phyloP scores from a whole-genome alignment of 2,113 vertebrate species.

The Centropus unirufus region DNA sequence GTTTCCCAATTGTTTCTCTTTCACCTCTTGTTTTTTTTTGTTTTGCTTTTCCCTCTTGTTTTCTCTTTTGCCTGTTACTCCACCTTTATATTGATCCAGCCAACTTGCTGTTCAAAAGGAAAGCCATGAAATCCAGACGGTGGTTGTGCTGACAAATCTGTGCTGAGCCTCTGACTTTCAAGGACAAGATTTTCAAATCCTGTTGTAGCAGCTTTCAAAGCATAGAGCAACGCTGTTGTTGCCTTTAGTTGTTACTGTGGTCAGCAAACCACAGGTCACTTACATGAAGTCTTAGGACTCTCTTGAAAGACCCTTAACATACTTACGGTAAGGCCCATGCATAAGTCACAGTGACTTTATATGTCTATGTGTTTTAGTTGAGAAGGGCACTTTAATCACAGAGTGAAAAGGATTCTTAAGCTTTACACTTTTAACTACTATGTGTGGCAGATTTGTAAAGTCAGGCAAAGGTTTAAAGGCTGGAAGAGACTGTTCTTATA shows the following conservation, averaged over 20 bases:
- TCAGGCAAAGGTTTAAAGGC: background rate
- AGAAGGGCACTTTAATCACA: background rate
- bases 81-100: background rate
- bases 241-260: background rate
- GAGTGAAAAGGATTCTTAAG: background rate
- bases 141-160: background rate
- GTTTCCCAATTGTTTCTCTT: slow-evolving; percentile 14
- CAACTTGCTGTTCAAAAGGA: background rate
- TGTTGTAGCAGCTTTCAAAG: background rate
- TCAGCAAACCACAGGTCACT: background rate
- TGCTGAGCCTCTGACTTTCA: background rate
- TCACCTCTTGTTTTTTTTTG: background rate
- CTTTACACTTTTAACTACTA: background rate
- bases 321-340: background rate
- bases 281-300: background rate
- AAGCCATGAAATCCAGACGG: background rate
- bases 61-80: background rate
- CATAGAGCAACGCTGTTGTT: background rate
- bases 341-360: background rate
- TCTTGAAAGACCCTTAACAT: background rate
- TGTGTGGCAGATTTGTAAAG: background rate
- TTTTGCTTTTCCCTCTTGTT: background rate
- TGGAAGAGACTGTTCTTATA: background rate
- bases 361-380: background rate
- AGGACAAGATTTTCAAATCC: background rate